These are phyloP conservation scores for Pseudomugil tenellus DNA, from an alignment of 2,797 vertebrate genomes.

Conservation along the genomic window DNA sequence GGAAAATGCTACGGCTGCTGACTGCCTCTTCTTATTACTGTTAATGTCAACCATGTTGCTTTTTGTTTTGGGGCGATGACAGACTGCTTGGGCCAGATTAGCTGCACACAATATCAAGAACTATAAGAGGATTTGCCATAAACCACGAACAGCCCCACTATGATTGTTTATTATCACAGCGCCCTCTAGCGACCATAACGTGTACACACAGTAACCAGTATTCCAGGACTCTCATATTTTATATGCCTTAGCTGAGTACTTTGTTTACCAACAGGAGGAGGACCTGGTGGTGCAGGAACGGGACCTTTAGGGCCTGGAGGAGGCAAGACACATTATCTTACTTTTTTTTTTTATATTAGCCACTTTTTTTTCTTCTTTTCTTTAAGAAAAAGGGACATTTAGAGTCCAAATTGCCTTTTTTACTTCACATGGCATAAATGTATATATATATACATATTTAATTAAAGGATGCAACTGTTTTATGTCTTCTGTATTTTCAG, in stretches of 20 bases:
- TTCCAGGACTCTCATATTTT: not conserved
- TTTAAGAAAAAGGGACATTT: no score
- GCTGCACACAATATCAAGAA: constrained; percentile 31
- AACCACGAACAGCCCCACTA: constrained; percentile 3
- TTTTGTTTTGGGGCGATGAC: constrained; percentile 61
- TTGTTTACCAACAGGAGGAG: constrained; percentile 43
- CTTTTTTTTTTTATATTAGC: not conserved
- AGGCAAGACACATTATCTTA: constrained; percentile 54
- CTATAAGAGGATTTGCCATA: constrained; percentile 14
- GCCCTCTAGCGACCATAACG: constrained; percentile 48
- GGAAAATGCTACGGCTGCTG: constrained; percentile 62
- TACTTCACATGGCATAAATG: not conserved
- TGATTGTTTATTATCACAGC: constrained; percentile 9
- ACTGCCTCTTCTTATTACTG: constrained; percentile 57
- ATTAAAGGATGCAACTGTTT: constrained; percentile 27
- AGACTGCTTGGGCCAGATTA: constrained; percentile 43
- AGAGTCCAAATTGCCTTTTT: not conserved
- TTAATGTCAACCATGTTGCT: constrained; percentile 49
- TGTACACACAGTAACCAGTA: not conserved
- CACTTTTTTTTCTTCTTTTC: not conserved
- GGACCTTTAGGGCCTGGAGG: constrained; percentile 62
- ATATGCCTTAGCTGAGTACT: constrained; percentile 19
- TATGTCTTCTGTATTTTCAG: constrained; percentile 72
- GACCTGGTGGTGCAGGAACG: constrained; percentile 62
- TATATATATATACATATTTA: no score